These are phyloP conservation scores for Bombus haemorrhoidalis DNA, from an alignment of 1,140 invertebrate species.

Conservation along the genomic window DNA sequence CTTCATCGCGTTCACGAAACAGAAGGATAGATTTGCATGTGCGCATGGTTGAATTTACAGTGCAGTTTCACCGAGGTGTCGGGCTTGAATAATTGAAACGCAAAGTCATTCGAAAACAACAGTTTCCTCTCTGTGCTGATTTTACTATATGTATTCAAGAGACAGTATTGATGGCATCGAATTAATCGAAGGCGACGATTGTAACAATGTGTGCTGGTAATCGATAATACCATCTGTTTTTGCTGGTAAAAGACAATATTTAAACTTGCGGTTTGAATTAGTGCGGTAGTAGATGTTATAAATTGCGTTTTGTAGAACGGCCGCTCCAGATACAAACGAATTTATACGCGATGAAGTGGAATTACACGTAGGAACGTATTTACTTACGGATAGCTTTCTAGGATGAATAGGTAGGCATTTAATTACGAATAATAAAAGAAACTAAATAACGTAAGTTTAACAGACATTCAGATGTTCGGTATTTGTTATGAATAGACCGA, in stretches of 20 bases:
- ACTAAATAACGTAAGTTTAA: background rate
- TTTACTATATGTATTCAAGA: background rate
- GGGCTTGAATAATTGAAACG: background rate
- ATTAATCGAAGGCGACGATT: background rate
- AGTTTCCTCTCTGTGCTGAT: background rate
- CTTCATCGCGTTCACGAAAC: background rate
- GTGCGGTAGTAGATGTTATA: background rate
- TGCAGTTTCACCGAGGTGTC: background rate
- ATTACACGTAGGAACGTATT: background rate
- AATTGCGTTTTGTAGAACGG: background rate
- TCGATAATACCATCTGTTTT: background rate
- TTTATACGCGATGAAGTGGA: background rate
- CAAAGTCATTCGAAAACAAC: background rate
- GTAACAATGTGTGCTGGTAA: background rate
- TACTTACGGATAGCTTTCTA: background rate
- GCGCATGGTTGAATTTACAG: background rate
- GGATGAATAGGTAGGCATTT: background rate
- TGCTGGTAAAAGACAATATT: background rate
- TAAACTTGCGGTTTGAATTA: background rate
- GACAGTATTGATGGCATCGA: background rate
- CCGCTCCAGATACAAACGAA: background rate
- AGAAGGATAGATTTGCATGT: background rate
- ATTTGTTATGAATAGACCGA: too few species aligned
- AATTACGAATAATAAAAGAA: background rate
- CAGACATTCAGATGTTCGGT: background rate